A percentile compares a stretch with the other conserved stretches of the same genome.
Conservation (phyloP, 1,140 invertebrate genomes). For the Mercenaria mercenaria region DNA sequence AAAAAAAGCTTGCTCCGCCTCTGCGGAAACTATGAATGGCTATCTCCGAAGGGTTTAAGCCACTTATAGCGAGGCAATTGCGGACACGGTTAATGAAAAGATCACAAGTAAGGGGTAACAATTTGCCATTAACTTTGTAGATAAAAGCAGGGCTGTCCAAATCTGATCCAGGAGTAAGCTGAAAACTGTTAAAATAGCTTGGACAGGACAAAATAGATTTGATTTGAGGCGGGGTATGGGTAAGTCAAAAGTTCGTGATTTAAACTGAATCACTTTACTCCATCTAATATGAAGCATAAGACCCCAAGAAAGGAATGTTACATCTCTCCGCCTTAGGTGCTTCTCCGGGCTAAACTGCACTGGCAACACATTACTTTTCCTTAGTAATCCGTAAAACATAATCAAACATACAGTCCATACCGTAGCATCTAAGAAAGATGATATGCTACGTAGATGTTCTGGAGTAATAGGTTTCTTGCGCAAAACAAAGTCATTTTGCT, state of each 20-base stretch:
- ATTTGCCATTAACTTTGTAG: background rate
- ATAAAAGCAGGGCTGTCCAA: too few relatives aligned
- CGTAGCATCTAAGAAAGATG: background rate
- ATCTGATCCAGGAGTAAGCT: background rate
- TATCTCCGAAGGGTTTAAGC: background rate
- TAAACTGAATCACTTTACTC: background rate
- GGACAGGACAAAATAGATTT: background rate
- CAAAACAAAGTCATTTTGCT: background rate
- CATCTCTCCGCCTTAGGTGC: background rate
- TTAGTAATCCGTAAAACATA: conserved; percentile 30
- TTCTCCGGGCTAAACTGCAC: background rate
- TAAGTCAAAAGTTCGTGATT: background rate
- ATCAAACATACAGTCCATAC: background rate
- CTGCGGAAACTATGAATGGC: background rate
- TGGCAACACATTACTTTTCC: conserved; percentile 35
- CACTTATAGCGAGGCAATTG: background rate
- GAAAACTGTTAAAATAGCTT: background rate
- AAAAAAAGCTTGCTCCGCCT: conserved; percentile 3
- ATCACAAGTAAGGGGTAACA: background rate
- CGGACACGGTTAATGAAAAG: background rate
- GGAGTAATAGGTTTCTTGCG: too few relatives aligned
- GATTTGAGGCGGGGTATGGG: background rate
- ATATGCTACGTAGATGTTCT: too few relatives aligned
- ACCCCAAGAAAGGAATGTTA: background rate
- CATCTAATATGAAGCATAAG: background rate